These are phyloP conservation scores for Sarcophaga carnaria DNA, from an alignment of 2,888 invertebrate species.

Conservation along the genomic window DNA sequence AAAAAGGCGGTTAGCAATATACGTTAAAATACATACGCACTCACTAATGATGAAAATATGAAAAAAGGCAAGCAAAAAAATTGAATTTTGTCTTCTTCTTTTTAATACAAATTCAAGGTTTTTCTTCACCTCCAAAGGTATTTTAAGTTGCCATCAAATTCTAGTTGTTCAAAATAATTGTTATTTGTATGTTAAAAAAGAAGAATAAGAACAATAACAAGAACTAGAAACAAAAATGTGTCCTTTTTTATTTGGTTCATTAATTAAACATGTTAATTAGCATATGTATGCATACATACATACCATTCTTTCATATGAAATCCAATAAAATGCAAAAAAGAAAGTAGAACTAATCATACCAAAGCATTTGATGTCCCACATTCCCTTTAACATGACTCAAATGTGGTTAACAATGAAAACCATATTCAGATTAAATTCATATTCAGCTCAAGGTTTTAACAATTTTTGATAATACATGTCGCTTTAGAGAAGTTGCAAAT, in stretches of 20 bases:
- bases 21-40: background rate
- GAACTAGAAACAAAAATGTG: background rate
- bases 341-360: no score
- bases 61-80: background rate
- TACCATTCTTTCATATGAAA: background rate
- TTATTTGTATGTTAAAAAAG: background rate
- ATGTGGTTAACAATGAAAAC: no score
- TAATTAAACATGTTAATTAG: constrained; percentile 34
- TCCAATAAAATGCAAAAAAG: background rate
- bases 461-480: no score
- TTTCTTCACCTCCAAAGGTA: background rate
- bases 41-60: constrained; percentile 19
- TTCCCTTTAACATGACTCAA: no score
- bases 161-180: constrained; percentile 10
- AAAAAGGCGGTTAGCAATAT: constrained; percentile 8
- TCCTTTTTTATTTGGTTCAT: constrained; percentile 12
- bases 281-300: no score
- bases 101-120: constrained; percentile 64
- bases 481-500: no score
- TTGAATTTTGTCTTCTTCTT: background rate
- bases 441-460: no score
- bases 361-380: no score
- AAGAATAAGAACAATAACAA: background rate
- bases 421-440: no score
- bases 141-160: constrained; percentile 28